phyloP scores from a whole-genome alignment of 2,888 invertebrate species.

The Prenolepis imparis region DNA sequence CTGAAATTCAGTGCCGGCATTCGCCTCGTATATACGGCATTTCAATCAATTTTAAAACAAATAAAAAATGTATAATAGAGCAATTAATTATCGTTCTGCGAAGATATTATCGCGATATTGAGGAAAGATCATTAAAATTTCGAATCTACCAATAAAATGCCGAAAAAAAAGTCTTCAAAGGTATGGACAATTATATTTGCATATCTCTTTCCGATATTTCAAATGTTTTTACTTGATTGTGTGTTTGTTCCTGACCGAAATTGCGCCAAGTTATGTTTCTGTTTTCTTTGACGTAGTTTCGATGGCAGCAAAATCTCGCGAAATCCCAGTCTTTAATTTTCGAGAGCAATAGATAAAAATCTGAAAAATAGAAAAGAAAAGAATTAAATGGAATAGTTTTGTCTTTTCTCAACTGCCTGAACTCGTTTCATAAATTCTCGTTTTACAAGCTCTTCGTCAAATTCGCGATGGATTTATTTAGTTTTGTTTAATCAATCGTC shows the following conservation, averaged over 20 bases:
- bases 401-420: neutral
- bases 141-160: neutral
- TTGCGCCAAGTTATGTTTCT: neutral
- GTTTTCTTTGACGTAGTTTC: neutral
- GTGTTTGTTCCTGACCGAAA: neutral
- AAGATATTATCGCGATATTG: neutral
- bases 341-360: neutral
- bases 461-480: neutral
- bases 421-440: neutral
- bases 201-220: neutral
- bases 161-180: too few relatives aligned
- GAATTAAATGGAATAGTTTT: too few relatives aligned
- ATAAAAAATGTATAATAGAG: neutral
- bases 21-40: neutral
- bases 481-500: neutral
- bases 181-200: neutral
- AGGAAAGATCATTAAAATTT: neutral
- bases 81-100: neutral
- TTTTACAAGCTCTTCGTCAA: neutral
- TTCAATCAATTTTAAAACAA: neutral
- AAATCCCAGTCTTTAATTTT: neutral
- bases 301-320: neutral
- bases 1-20: neutral
- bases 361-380: neutral
- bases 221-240: neutral